Evolutionary conservation across 23 tunicate species (phyloP).

Genomic region (Oikopleura dioica): DNA sequence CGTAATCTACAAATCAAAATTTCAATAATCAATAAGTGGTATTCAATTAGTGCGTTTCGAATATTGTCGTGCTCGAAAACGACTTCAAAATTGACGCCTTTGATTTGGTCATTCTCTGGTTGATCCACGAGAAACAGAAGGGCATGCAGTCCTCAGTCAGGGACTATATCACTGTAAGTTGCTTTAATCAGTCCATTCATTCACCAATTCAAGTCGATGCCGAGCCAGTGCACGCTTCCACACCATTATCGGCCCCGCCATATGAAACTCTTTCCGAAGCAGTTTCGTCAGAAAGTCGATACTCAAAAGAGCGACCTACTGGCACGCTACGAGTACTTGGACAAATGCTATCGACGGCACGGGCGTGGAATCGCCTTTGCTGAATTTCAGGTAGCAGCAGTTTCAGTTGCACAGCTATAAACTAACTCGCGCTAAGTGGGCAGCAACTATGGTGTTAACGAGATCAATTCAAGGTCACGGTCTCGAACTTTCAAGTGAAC

Average conservation of each 20-base stretch:
- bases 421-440: no score
- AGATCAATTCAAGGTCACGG: no score
- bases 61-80: neutral
- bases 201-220: neutral
- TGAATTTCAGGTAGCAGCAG: neutral
- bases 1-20: neutral
- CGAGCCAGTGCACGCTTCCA: neutral
- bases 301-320: neutral
- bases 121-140: neutral
- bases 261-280: neutral
- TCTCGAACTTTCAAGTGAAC: no score
- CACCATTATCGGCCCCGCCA: neutral
- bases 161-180: no score
- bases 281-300: neutral
- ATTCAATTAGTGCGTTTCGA: neutral
- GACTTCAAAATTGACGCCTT: neutral
- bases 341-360: no score
- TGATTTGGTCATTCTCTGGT: neutral
- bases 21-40: neutral
- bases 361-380: no score
- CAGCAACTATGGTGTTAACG: no score
- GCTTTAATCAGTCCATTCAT: neutral
- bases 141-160: no score
- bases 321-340: neutral
- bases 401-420: no score